phyloP scores from a whole-genome alignment of 2,113 vertebrate species.

The Gallinago jamesoni region DNA sequence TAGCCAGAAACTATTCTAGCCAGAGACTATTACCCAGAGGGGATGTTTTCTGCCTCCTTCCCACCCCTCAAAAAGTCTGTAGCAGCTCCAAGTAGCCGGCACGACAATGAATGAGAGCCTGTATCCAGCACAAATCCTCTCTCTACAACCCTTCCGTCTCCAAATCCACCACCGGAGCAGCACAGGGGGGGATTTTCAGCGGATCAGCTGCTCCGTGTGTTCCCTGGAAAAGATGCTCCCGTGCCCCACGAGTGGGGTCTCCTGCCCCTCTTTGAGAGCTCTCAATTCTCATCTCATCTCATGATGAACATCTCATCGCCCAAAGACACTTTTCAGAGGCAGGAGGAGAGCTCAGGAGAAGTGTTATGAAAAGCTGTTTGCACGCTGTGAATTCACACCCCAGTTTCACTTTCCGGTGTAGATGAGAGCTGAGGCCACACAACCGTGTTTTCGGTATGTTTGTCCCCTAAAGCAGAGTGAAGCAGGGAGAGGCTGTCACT shows the following conservation, averaged over 20 bases:
- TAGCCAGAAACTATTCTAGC: background rate
- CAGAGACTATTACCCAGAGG: background rate
- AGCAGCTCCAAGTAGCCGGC: background rate
- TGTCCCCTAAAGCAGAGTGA: background rate
- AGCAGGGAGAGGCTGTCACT: background rate
- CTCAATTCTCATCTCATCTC: too few relatives aligned
- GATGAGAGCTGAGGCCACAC: background rate
- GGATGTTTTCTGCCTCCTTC: background rate
- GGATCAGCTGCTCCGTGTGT: background rate
- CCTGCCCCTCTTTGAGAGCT: background rate
- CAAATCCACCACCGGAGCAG: background rate
- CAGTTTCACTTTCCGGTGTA: background rate
- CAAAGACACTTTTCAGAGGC: background rate
- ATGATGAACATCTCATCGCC: fast-evolving
- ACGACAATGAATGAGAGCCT: background rate
- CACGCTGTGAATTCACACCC: background rate
- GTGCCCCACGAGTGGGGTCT: background rate
- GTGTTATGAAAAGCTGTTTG: background rate
- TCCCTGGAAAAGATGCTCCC: background rate
- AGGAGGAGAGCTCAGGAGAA: background rate
- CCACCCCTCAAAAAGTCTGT: background rate
- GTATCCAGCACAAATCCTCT: background rate
- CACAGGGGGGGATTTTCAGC: background rate
- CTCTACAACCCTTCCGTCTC: background rate
- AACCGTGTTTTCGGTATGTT: background rate